Percentiles rank a stretch among this genome's conserved stretches.
Evolutionary conservation across 2,113 vertebrate species (phyloP).

Genomic region (Hystrix cristata): DNA sequence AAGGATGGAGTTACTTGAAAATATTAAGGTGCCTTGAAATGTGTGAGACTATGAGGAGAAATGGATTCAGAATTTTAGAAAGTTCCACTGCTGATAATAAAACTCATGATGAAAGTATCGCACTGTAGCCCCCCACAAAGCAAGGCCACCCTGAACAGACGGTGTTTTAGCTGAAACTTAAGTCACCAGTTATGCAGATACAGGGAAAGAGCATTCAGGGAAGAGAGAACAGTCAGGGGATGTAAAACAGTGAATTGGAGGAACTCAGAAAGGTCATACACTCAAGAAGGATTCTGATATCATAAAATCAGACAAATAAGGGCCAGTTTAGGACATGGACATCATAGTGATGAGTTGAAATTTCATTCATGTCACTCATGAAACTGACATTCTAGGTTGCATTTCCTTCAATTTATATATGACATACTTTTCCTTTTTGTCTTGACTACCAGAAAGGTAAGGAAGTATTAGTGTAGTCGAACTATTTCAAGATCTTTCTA

Average conservation of each 20-base stretch:
- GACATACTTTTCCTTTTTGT: background rate
- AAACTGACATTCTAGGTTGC: background rate
- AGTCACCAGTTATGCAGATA: background rate
- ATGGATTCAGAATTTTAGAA: background rate
- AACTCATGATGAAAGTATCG: background rate
- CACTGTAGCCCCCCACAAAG: background rate
- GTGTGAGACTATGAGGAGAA: background rate
- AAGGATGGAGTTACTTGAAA: background rate
- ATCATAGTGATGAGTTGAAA: background rate
- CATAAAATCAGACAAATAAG: background rate
- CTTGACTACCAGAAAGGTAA: slow-evolving; percentile 1
- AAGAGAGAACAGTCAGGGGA: background rate
- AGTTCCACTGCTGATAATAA: background rate
- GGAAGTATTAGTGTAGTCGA: background rate
- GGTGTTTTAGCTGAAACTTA: background rate
- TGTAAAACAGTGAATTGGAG: background rate
- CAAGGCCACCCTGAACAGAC: background rate
- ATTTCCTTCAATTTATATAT: background rate
- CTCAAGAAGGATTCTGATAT: background rate
- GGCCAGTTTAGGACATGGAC: background rate
- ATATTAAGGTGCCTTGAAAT: background rate
- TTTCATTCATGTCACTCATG: background rate
- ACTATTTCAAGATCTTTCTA: slow-evolving; percentile 17
- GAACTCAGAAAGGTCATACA: background rate
- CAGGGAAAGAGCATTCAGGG: background rate